These are phyloP conservation scores for Pyrochroa serraticornis DNA, from an alignment of 2,888 invertebrate genomes.

Conservation along the genomic window DNA sequence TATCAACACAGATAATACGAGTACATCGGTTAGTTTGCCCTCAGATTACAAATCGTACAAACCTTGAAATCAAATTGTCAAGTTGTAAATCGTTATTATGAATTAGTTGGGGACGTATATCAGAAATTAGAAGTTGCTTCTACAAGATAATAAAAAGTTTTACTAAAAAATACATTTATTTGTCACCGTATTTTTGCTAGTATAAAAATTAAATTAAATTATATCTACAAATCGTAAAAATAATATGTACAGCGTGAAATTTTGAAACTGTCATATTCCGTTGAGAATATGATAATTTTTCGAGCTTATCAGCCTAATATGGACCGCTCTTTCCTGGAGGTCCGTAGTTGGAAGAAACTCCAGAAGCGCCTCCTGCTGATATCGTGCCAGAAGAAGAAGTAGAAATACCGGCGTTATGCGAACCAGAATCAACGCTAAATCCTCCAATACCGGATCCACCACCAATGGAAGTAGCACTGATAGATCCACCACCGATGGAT, in stretches of 20 bases:
- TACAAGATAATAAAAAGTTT: slow-evolving; percentile 4
- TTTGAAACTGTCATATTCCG: slow-evolving; percentile 31
- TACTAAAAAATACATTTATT: slow-evolving; percentile 54
- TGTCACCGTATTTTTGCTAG: slow-evolving; percentile 53
- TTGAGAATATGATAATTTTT: slow-evolving; percentile 27
- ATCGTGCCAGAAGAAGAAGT: background rate
- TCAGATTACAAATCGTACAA: background rate
- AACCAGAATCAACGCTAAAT: slow-evolving; percentile 6
- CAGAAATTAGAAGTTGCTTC: background rate
- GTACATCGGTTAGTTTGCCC: too few relatives aligned
- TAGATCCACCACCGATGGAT: slow-evolving; percentile 50
- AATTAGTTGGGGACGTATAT: background rate
- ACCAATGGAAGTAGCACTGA: slow-evolving; percentile 28
- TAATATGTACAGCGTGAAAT: slow-evolving; percentile 44
- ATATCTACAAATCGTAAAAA: slow-evolving; percentile 41
- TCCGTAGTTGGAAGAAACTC: slow-evolving; percentile 46
- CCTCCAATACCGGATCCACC: slow-evolving; percentile 15
- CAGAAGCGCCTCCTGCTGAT: background rate
- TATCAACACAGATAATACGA: too few relatives aligned
- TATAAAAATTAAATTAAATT: slow-evolving; percentile 30
- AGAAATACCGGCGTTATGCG: background rate
- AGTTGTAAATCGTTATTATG: background rate
- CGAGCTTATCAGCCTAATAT: slow-evolving; percentile 19
- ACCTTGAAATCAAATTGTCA: background rate
- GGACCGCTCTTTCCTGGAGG: slow-evolving; percentile 51